Evolutionary conservation across 2,888 invertebrate species (phyloP).

Genomic region (Dryococelus australis): DNA sequence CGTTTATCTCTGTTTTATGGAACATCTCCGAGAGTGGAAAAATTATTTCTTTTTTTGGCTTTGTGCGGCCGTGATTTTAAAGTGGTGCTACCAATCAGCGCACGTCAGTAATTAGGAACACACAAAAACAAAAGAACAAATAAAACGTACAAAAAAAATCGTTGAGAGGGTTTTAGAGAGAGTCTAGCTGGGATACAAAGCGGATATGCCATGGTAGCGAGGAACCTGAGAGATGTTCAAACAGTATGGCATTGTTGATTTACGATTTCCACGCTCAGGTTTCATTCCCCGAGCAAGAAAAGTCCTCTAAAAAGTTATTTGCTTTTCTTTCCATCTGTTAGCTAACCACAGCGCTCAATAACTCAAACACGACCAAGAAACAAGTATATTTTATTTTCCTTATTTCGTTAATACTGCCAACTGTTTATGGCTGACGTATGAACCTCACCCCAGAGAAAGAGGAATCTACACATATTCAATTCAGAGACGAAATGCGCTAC

Average conservation of each 20-base stretch:
- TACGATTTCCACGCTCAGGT: neutral
- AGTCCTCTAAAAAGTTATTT: neutral
- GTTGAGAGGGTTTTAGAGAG: neutral
- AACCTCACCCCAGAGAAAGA: too few species aligned
- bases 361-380: neutral
- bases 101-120: constrained; percentile 31
- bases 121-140: neutral
- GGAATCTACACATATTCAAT: too few species aligned
- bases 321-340: neutral
- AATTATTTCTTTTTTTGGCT: neutral
- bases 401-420: too few species aligned
- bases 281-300: neutral
- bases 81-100: constrained; percentile 33
- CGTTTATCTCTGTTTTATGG: constrained; percentile 1
- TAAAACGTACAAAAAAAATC: constrained; percentile 16
- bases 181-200: neutral
- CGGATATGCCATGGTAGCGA: neutral
- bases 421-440: too few species aligned
- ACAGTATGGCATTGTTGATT: neutral
- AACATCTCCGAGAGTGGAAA: neutral
- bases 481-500: too few species aligned
- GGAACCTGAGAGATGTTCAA: neutral
- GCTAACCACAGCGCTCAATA: neutral
- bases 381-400: too few species aligned
- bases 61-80: constrained; percentile 30